A percentile compares a stretch with the other conserved stretches of the same genome.
Conservation (phyloP, 64 coral and sea anemone species). For the Montipora efflorescens region DNA sequence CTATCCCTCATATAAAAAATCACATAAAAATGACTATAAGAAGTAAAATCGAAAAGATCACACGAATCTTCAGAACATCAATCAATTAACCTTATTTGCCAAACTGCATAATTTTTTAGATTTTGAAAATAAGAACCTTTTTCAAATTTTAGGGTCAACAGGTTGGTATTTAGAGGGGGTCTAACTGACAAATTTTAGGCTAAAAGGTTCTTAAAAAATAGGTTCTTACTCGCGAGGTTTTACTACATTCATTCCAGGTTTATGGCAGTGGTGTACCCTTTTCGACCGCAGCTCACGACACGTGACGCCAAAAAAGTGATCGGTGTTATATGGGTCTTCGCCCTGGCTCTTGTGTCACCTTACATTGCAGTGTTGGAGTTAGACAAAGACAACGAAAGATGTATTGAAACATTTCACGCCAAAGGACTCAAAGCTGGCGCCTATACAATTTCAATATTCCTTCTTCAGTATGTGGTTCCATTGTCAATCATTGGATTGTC, state of each 20-base stretch:
- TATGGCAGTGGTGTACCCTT: conserved; percentile 85
- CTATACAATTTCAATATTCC: conserved; percentile 87
- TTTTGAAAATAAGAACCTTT: too few species aligned
- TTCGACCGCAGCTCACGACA: conserved; percentile 80
- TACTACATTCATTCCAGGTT: conserved; percentile 49
- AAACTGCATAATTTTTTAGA: too few species aligned
- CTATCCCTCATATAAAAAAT: too few species aligned
- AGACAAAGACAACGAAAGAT: not conserved
- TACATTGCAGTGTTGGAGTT: conserved; percentile 82
- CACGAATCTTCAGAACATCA: too few species aligned
- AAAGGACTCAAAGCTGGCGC: conserved; percentile 76
- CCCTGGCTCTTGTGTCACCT: conserved; percentile 76
- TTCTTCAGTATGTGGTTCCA: conserved; percentile 87
- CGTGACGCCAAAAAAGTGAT: conserved; percentile 91
- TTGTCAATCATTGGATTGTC: conserved; percentile 92
- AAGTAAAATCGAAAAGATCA: too few species aligned
- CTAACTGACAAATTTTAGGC: too few species aligned
- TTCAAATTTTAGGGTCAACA: too few species aligned
- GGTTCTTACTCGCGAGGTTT: too few species aligned
- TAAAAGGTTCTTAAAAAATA: too few species aligned
- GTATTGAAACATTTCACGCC: conserved; percentile 65
- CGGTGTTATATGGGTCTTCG: conserved; percentile 78
- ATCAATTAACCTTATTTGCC: too few species aligned
- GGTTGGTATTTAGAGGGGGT: too few species aligned
- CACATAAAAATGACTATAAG: too few species aligned